Evolutionary conservation across 2,113 vertebrate species (phyloP).

Genomic region (Microtus pennsylvanicus): DNA sequence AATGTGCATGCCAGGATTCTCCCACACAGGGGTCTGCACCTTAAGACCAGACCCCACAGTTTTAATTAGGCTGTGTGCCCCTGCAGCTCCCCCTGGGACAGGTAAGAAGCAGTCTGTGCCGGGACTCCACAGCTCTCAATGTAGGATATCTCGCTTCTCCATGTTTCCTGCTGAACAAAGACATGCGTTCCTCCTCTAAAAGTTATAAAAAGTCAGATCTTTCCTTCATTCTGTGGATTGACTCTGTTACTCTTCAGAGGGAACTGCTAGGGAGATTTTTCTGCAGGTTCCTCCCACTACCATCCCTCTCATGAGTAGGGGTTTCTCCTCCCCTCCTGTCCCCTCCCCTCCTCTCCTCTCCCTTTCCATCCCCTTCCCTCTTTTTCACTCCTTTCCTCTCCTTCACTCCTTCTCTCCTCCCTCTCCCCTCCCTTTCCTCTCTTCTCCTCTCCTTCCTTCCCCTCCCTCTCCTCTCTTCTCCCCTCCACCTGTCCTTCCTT

Average conservation of each 20-base stretch:
- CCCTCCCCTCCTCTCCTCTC: background rate
- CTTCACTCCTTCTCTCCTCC: no score
- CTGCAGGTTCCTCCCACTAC: background rate
- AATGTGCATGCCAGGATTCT: background rate
- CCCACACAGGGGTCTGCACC: background rate
- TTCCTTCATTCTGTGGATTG: background rate
- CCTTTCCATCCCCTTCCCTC: no score
- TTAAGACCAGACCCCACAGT: background rate
- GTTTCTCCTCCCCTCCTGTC: no score
- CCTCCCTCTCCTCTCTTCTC: no score
- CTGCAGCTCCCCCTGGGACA: background rate
- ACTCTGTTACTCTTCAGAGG: background rate
- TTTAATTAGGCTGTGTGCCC: background rate
- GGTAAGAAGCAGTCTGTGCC: background rate
- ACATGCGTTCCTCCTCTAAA: background rate
- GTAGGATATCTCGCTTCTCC: no score
- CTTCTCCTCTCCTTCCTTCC: background rate
- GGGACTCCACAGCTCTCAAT: background rate
- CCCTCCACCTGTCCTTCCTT: accelerated
- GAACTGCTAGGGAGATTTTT: background rate
- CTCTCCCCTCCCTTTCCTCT: no score
- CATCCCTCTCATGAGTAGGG: background rate
- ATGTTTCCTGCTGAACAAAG: background rate
- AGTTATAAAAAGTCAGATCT: background rate
- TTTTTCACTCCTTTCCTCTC: no score